A percentile compares a stretch with the other conserved stretches of the same genome.
phyloP scores from a whole-genome alignment of 2,113 vertebrate species.

The Cololabis saira region DNA sequence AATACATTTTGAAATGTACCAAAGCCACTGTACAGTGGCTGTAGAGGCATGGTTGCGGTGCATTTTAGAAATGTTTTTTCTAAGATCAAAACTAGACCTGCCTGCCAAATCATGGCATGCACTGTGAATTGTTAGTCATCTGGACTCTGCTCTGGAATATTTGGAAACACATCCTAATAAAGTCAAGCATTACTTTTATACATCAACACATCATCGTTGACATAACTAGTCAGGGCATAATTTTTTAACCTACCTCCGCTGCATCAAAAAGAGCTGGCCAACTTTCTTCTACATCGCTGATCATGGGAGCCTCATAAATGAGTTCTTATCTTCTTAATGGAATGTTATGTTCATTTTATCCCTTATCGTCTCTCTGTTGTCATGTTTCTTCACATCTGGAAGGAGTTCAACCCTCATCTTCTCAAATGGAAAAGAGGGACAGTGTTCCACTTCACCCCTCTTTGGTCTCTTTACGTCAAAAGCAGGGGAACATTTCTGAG shows the following conservation, averaged over 20 bases:
- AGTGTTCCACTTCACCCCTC: slow-evolving; percentile 26
- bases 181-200: too few relatives aligned
- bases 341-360: slow-evolving; percentile 30
- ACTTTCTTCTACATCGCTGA: slow-evolving; percentile 9
- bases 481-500: slow-evolving; percentile 9
- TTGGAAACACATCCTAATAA: too few relatives aligned
- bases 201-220: too few relatives aligned
- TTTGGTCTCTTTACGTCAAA: slow-evolving; percentile 29
- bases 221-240: neutral
- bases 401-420: slow-evolving; percentile 26
- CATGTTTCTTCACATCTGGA: slow-evolving; percentile 19
- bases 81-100: too few relatives aligned
- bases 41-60: too few relatives aligned
- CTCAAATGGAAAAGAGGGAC: slow-evolving; percentile 21
- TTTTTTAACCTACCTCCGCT: slow-evolving; percentile 4
- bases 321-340: slow-evolving; percentile 24
- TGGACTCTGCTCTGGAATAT: too few relatives aligned
- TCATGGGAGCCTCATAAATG: slow-evolving; percentile 19
- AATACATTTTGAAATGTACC: too few relatives aligned
- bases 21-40: too few relatives aligned
- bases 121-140: too few relatives aligned
- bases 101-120: too few relatives aligned
- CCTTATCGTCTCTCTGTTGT: slow-evolving; percentile 18
- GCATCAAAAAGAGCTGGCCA: slow-evolving; percentile 22
- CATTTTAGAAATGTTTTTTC: too few relatives aligned